These are phyloP conservation scores for Temnothorax nylanderi DNA, from an alignment of 1,140 invertebrate genomes.

Conservation along the genomic window DNA sequence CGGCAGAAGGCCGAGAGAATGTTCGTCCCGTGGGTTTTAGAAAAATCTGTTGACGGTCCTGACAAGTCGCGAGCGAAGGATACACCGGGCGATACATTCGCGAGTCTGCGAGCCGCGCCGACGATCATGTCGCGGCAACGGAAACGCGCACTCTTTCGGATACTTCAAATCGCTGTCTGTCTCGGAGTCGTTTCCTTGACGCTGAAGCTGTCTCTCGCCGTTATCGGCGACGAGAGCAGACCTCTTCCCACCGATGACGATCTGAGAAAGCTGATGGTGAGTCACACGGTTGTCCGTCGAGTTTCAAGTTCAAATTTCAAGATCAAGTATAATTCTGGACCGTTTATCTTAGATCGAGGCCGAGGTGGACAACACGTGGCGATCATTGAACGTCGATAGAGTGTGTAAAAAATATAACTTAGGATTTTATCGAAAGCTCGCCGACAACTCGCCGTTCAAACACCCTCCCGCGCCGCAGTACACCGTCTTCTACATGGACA, in stretches of 20 bases:
- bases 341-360: conserved; percentile 74
- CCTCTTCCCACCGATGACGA: conserved; percentile 1
- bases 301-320: background rate
- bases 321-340: background rate
- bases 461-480: conserved; percentile 86
- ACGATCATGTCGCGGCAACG: conserved; percentile 17
- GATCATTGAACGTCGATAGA: conserved; percentile 77
- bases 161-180: conserved; percentile 1
- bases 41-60: conserved; percentile 24
- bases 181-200: conserved; percentile 20
- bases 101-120: background rate
- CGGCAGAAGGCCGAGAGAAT: conserved; percentile 47
- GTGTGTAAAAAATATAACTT: conserved; percentile 84
- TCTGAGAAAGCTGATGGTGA: conserved; percentile 61
- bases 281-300: background rate
- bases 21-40: conserved; percentile 13
- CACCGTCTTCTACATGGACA: conserved; percentile 85
- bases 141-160: conserved; percentile 8
- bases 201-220: conserved; percentile 19
- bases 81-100: background rate
- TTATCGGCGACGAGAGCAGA: conserved; percentile 34
- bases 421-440: conserved; percentile 78
- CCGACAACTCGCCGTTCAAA: conserved; percentile 77
- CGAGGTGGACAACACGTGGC: conserved; percentile 75
- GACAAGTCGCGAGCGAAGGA: background rate